Evolutionary conservation across 1,140 invertebrate species (phyloP), one percentile per base, ranked within the genome.

Genomic region (Drosophila paulistorum): DNA sequence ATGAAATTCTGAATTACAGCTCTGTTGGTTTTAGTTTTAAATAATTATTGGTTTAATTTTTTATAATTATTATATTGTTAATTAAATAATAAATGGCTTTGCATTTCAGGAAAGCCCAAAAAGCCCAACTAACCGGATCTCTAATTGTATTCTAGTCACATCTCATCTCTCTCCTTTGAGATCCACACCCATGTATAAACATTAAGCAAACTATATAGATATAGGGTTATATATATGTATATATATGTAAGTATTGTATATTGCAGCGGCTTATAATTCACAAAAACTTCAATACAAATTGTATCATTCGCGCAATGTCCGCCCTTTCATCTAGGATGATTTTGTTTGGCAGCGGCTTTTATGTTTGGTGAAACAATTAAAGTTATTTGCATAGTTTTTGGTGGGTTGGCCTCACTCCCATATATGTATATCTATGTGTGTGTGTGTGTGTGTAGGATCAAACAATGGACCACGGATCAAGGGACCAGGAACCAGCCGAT

Each of bases 301-400:
- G 82, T 86, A 82, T 87, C 77, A 67, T 81, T 81, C 74, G 63
- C 80, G 69, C 77, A 70, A 83, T 68, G 9, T 20, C 30, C 30
- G 35, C 45, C 45, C 74, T 70, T 78, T 17, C 39, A 54, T 42
- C 59, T 42, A n/a, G 54, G 26, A 30, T 83, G 69, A 77, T 75
- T 71, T 77, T 78, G 79, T 78, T 82, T 82, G 64, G 51, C 75
- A 65, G 65, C 66, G 23, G 68, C 77, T 64, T 77, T 89, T 89
- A 85, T 89, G 84, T 89, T 89, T 89, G 81, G 71, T 71, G 67
- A 89, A 89, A 89, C 84, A 89, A 89, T 89, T 89, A 89, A 89
- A 84, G 77, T 80, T 89, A 89, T 89, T 89, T 89, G 84, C 84
- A 87, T 89, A 87, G 85, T 74, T 59, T 72, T 59, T 60, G 73